Percentiles rank a stretch among this genome's conserved stretches.
These are phyloP conservation scores for Fissipunctia ypsillon DNA, from an alignment of 2,888 invertebrate species.

Conservation along the genomic window DNA sequence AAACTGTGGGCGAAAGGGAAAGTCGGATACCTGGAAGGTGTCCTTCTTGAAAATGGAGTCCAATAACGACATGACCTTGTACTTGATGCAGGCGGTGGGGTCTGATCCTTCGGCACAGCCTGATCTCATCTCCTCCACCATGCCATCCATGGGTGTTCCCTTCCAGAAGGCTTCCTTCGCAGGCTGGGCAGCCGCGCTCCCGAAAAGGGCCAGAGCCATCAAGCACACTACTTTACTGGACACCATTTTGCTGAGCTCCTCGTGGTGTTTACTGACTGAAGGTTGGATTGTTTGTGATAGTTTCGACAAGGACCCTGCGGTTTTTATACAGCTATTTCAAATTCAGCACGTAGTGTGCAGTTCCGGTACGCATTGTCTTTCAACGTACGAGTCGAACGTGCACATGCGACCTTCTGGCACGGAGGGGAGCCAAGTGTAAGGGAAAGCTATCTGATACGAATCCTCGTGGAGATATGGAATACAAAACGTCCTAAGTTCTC, in stretches of 20 bases:
- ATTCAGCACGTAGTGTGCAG: conserved; percentile 86
- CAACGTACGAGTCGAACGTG: conserved; percentile 78
- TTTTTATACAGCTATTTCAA: conserved; percentile 91
- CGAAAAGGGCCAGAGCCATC: conserved; percentile 89
- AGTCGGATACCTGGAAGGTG: conserved; percentile 92
- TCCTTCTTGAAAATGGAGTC: conserved; percentile 95
- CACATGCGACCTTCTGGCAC: conserved; percentile 83
- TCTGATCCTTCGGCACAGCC: conserved; percentile 94
- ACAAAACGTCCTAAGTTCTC: conserved; percentile 82
- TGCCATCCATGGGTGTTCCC: conserved; percentile 92
- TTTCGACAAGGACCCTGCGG: conserved; percentile 85
- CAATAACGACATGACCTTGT: conserved; percentile 94
- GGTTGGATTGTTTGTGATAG: conserved; percentile 87
- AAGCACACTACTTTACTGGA: conserved; percentile 88
- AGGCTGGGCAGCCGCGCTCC: conserved; percentile 91
- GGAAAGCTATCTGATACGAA: conserved; percentile 90
- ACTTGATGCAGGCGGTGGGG: conserved; percentile 95
- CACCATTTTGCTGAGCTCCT: conserved; percentile 82
- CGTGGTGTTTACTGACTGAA: conserved; percentile 85
- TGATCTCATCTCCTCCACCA: conserved; percentile 94
- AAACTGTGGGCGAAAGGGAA: conserved; percentile 23
- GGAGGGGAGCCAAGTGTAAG: conserved; percentile 81
- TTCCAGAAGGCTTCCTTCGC: conserved; percentile 93
- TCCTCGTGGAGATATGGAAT: conserved; percentile 76
- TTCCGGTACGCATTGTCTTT: conserved; percentile 89